Base-by-base conservation (phyloP, 2,797 vertebrate species). In the Podarcis siculus region DNA sequence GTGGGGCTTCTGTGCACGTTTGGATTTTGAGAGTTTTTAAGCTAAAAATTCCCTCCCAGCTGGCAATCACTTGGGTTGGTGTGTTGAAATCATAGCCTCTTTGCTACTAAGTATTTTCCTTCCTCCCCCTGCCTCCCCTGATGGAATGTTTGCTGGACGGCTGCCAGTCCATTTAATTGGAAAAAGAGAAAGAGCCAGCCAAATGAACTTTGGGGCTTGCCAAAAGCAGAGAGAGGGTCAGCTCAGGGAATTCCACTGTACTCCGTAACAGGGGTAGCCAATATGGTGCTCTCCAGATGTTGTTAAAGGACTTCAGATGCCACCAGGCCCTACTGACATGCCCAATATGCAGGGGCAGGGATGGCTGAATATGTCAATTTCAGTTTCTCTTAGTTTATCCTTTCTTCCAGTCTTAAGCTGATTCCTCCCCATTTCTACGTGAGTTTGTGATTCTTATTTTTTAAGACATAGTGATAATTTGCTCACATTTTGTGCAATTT, bases 91-190 rank as follows among this genome's bases (percentile, higher is more conserved):
- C 0, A 86, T 64, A 87, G 35, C 55, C 72, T 88, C 85, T 58
- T 66, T 77, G 79, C 91, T 92, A 67, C 89, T 93, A 82, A 91
- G 87, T 90, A 81, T 85, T 90, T 67, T 25, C 3, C 25, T 37
- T 42, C 25, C 1, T 19, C 37, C 37, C 55, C 37, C 90, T 87
- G 71, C 91, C 84, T 39, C 90, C 88, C 77, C 91, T 83, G 12
- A 55, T 7, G 80, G 87, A 91, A 76, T 0, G 32, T 71, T 89
- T 0, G 0, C 2, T 93, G 89, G 92, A 93, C 55, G 78, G 79
- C 39, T 81, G 91, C 93, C 93, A 93, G 85, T 17, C 8, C 1
- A n/a, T 83, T 91, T 94, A 91, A 93, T 94, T 90, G 88, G 90
- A 94, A 90, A 87, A 79, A 69, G 64, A 89, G 72, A 83, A 79